Percentiles rank a stretch among this genome's conserved stretches.
These are phyloP conservation scores for Eupeodes corollae DNA, from an alignment of 1,140 invertebrate genomes.

Conservation along the genomic window DNA sequence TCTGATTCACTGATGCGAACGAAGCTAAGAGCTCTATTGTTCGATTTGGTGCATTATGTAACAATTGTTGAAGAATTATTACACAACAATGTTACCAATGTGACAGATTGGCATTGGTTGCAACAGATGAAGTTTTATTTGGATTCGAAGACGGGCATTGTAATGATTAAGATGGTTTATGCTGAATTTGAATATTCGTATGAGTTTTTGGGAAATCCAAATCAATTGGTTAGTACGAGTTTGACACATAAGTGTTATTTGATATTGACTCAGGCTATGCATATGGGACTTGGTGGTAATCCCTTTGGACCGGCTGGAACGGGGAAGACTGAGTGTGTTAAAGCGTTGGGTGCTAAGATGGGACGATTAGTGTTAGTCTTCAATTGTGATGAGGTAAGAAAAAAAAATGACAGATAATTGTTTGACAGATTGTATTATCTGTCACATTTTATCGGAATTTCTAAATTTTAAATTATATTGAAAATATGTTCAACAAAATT, in stretches of 20 bases:
- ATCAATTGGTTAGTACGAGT: slow-evolving; percentile 84
- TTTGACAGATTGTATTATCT: too few relatives aligned
- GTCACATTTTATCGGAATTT: too few relatives aligned
- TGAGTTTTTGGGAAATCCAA: slow-evolving; percentile 91
- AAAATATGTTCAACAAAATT: too few relatives aligned
- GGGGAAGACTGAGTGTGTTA: slow-evolving; percentile 96
- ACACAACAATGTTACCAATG: slow-evolving; percentile 48
- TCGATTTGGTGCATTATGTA: slow-evolving; percentile 89
- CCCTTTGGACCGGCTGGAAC: slow-evolving; percentile 98
- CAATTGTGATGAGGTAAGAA: slow-evolving; percentile 88
- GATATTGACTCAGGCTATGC: slow-evolving; percentile 88
- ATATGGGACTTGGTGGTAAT: slow-evolving; percentile 93
- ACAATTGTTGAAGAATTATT: slow-evolving; percentile 70
- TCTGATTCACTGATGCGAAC: slow-evolving; percentile 24
- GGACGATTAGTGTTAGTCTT: slow-evolving; percentile 91
- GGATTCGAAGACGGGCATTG: slow-evolving; percentile 40
- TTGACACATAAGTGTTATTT: slow-evolving; percentile 93
- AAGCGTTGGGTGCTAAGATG: slow-evolving; percentile 80
- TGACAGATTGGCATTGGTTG: slow-evolving; percentile 84
- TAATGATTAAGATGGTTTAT: slow-evolving; percentile 69
- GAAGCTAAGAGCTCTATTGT: slow-evolving; percentile 65
- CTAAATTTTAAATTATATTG: too few relatives aligned
- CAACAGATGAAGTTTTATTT: slow-evolving; percentile 76
- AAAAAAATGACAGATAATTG: too few relatives aligned
- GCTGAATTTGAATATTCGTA: slow-evolving; percentile 92